Evolutionary conservation across 2,888 invertebrate genomes (phyloP).

Genomic region (Habroteleia sp.): DNA sequence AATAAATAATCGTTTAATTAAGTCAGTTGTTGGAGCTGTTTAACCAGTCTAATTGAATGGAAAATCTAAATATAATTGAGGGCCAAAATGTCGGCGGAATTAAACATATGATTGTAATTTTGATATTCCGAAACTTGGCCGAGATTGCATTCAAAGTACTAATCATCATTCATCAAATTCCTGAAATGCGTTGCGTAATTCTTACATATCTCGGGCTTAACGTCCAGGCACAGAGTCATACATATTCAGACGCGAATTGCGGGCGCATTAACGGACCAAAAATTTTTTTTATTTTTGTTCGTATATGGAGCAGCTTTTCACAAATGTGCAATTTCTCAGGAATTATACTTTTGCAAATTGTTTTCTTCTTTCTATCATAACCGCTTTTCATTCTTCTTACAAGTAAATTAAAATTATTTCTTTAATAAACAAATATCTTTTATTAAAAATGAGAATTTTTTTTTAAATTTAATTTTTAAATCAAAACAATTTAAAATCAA

Average conservation of each 20-base stretch:
- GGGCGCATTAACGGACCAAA: constrained; percentile 3
- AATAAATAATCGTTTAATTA: constrained; percentile 18
- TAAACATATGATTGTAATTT: constrained; percentile 56
- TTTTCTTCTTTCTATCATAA: too few relatives aligned
- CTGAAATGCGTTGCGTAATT: constrained; percentile 54
- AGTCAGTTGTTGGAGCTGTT: constrained; percentile 13
- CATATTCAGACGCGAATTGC: constrained; percentile 17
- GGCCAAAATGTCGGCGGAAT: constrained; percentile 49
- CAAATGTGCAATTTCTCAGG: constrained; percentile 10
- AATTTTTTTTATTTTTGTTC: constrained; percentile 11
- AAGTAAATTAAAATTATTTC: too few relatives aligned
- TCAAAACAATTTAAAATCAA: too few relatives aligned
- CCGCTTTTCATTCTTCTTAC: too few relatives aligned
- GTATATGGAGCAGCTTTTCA: constrained; percentile 18
- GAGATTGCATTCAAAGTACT: constrained; percentile 46
- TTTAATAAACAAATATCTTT: too few relatives aligned
- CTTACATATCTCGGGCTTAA: constrained; percentile 31
- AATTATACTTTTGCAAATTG: constrained; percentile 1
- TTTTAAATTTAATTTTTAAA: too few relatives aligned
- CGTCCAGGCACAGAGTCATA: constrained; percentile 10
- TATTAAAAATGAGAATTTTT: too few relatives aligned
- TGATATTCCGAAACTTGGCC: constrained; percentile 53
- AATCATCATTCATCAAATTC: constrained; percentile 60
- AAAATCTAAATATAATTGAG: constrained; percentile 50
- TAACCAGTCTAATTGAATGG: constrained; percentile 41